A percentile compares a stretch with the other conserved stretches of the same genome.
Conservation (phyloP, 2,797 vertebrate species). For the Chaunax sp. region DNA sequence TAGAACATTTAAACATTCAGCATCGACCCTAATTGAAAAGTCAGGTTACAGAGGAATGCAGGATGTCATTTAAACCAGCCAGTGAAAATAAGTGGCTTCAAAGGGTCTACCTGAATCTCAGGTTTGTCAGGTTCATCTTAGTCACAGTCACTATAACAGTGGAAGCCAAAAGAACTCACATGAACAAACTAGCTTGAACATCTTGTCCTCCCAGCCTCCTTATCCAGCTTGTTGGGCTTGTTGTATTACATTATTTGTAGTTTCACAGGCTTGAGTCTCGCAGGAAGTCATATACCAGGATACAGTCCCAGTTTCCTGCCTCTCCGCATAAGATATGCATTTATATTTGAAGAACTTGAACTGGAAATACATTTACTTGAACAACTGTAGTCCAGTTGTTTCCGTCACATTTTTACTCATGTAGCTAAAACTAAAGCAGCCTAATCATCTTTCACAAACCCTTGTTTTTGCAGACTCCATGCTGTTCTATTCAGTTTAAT, state of each 20-base stretch:
- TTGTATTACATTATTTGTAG: conserved; percentile 26
- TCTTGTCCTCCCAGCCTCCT: conserved; percentile 22
- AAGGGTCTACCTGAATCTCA: neutral
- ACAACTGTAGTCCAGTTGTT: neutral
- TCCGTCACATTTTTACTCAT: neutral
- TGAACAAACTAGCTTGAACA: conserved; percentile 18
- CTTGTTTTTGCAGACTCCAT: neutral
- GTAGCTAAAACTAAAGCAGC: neutral
- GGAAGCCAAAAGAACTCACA: neutral
- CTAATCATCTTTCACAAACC: neutral
- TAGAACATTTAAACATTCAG: no score
- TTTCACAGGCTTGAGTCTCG: neutral
- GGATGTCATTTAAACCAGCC: neutral
- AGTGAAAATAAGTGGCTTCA: conserved; percentile 3
- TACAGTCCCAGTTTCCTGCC: neutral
- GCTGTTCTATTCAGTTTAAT: neutral
- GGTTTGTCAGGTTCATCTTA: neutral
- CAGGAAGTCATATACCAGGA: neutral
- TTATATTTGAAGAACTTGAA: neutral
- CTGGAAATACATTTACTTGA: neutral
- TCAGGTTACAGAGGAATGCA: neutral
- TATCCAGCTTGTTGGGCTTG: conserved; percentile 8
- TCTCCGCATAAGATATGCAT: neutral
- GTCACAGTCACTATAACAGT: no score
- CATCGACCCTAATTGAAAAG: no score